Evolutionary conservation across 2,113 vertebrate species (phyloP).

Genomic region (Mesembrinibis cayennensis): DNA sequence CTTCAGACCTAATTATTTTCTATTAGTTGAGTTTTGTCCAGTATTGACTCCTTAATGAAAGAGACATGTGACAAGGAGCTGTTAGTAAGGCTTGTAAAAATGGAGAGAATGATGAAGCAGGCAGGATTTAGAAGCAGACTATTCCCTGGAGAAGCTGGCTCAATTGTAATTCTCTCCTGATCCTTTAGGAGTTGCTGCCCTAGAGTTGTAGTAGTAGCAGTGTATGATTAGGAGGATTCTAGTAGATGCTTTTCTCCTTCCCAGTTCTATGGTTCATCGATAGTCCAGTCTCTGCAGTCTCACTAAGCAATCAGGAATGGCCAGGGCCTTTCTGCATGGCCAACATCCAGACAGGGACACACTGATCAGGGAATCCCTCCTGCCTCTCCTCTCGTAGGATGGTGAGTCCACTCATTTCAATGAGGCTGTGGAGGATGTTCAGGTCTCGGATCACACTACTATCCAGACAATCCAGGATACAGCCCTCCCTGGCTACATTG

Average conservation of each 20-base stretch:
- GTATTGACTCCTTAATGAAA: not conserved
- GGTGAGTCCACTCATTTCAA: constrained; percentile 84
- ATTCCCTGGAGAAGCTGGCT: not conserved
- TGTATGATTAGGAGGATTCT: not conserved
- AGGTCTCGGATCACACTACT: constrained; percentile 92
- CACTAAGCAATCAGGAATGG: not conserved
- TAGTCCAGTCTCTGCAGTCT: not conserved
- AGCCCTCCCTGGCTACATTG: constrained; percentile 92
- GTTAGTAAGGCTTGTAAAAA: not conserved
- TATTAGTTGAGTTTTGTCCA: not conserved
- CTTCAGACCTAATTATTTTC: not conserved
- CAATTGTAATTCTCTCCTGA: not conserved
- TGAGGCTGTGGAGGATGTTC: constrained; percentile 85
- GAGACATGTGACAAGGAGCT: not conserved
- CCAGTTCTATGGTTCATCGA: not conserved
- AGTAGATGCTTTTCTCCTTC: not conserved
- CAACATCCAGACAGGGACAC: constrained; percentile 93
- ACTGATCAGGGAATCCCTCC: constrained; percentile 86
- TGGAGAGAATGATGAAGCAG: not conserved
- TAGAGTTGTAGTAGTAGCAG: not conserved
- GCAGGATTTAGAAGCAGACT: not conserved
- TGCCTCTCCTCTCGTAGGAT: constrained; percentile 84
- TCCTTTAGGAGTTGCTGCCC: not conserved
- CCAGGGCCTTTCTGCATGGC: constrained; percentile 75
- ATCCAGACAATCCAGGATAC: constrained; percentile 86